Conservation (phyloP, 2,113 vertebrate species). For the Callionymus lyra region DNA sequence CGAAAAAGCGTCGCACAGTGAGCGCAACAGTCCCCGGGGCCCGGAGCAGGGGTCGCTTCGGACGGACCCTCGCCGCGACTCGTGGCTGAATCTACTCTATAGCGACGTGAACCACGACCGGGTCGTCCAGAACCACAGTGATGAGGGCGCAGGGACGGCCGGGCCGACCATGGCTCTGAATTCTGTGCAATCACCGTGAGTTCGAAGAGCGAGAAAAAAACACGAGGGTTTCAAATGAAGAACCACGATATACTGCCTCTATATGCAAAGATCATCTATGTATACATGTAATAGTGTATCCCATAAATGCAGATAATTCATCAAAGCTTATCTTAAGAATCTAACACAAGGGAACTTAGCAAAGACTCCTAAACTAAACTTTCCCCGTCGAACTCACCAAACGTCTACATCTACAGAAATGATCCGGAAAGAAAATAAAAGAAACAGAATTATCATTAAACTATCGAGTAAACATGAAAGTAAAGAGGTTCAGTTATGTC, state of each 20-base stretch:
- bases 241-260: constrained; percentile 62
- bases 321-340: constrained; percentile 60
- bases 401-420: constrained; percentile 61
- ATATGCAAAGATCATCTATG: constrained; percentile 64
- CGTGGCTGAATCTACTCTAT: constrained; percentile 17
- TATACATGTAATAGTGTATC: constrained; percentile 61
- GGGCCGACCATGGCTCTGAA: constrained; percentile 54
- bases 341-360: constrained; percentile 67
- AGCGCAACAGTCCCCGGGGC: constrained; percentile 1
- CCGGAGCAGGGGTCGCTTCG: constrained; percentile 50
- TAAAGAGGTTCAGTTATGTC: constrained; percentile 57
- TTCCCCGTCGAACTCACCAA: constrained; percentile 51
- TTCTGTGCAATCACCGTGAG: constrained; percentile 51
- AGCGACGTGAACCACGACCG: constrained; percentile 4
- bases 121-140: constrained; percentile 57
- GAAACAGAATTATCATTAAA: constrained; percentile 62
- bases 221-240: constrained; percentile 47
- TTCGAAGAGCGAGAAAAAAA: constrained; percentile 24
- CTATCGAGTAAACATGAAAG: constrained; percentile 64
- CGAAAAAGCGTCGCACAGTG: constrained; percentile 11
- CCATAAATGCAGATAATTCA: constrained; percentile 60
- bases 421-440: constrained; percentile 49
- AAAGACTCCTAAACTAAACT: constrained; percentile 58
- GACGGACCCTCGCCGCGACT: constrained; percentile 17
- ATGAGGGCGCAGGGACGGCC: constrained; percentile 54